Evolutionary conservation across 2,888 invertebrate genomes (phyloP).

Genomic region (Apoda limacodes): DNA sequence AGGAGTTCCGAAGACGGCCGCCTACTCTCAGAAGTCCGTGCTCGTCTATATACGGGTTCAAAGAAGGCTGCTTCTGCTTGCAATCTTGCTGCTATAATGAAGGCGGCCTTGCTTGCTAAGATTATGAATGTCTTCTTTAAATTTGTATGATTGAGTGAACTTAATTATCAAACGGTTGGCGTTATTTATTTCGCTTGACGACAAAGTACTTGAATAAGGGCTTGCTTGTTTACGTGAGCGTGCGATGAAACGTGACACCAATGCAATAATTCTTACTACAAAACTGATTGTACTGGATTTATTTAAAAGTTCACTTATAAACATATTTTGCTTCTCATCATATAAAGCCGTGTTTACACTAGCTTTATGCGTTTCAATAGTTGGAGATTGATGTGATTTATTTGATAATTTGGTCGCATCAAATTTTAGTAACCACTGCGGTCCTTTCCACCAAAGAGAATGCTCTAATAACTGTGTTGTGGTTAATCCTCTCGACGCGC

Average conservation of each 20-base stretch:
- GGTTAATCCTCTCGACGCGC: too few species aligned
- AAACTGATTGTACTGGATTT: slow-evolving; percentile 3
- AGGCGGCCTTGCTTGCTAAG: slow-evolving; percentile 3
- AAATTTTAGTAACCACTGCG: slow-evolving; percentile 1
- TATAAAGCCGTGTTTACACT: slow-evolving; percentile 3
- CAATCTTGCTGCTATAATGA: slow-evolving; percentile 3
- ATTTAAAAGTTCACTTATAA: slow-evolving; percentile 6
- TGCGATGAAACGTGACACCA: slow-evolving; percentile 8
- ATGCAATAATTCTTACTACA: slow-evolving; percentile 5
- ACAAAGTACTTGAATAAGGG: too few species aligned
- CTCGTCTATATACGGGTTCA: slow-evolving; percentile 6
- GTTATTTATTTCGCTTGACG: too few species aligned
- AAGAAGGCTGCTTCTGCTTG: too few species aligned
- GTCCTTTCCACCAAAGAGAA: slow-evolving; percentile 7
- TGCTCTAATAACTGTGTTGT: too few species aligned
- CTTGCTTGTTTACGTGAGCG: too few species aligned
- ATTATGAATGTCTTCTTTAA: slow-evolving; percentile 3
- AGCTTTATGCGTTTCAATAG: too few species aligned
- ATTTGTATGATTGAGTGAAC: slow-evolving; percentile 1
- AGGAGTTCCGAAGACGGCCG: slow-evolving; percentile 6
- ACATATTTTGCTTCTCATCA: too few species aligned
- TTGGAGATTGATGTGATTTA: background rate
- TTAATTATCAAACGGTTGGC: slow-evolving; percentile 4
- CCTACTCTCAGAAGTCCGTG: slow-evolving; percentile 7
- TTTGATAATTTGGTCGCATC: background rate